Evolutionary conservation across 1,140 invertebrate species (phyloP), one percentile per base, ranked within the genome.

Genomic region (Goniozus legneri): DNA sequence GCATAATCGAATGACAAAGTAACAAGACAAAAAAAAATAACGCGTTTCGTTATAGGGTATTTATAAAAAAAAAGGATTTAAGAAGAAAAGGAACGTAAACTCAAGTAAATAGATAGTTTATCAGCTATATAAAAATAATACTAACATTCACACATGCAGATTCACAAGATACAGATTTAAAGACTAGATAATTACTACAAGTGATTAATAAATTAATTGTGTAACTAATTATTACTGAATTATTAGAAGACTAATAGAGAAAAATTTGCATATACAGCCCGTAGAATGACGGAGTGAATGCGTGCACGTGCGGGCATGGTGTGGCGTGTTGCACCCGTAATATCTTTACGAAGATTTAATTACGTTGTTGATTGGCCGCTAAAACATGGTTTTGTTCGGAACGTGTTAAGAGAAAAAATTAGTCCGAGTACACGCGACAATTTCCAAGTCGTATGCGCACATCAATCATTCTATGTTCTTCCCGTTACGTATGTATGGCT

Each of bases 41-140:
- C 53, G 54, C 58, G 58, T 43, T 63, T 65, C 62, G 57, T 32
- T 65, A 64, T 67, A 64, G 58, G 50, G 62, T 65, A 67, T 70
- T 68, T 68, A 67, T 68, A 67, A 59, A 62, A n/a, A n/a, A n/a
- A n/a, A n/a, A n/a, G n/a, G n/a, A n/a, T n/a, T n/a, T n/a, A n/a
- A n/a, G n/a, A n/a, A n/a, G n/a, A n/a, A n/a, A n/a, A n/a, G n/a
- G n/a, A n/a, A 64, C 52, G 52, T 69, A 65, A 64, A 67, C 51
- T 64, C 64, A 56, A 64, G 45, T 67, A 67, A 67, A 58, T 70
- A 70, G 64, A 62, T 70, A 70, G 64, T 67, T 44, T 66, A 64
- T 52, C 66, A 66, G 54, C 60, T 59, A 67, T 66, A 58, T 60
- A 63, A n/a, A 68, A 66, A 59, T 62, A 60, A 62, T 58, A 58